Conservation (phyloP, 2,113 vertebrate genomes). For the Pomatostomus ruficeps region DNA sequence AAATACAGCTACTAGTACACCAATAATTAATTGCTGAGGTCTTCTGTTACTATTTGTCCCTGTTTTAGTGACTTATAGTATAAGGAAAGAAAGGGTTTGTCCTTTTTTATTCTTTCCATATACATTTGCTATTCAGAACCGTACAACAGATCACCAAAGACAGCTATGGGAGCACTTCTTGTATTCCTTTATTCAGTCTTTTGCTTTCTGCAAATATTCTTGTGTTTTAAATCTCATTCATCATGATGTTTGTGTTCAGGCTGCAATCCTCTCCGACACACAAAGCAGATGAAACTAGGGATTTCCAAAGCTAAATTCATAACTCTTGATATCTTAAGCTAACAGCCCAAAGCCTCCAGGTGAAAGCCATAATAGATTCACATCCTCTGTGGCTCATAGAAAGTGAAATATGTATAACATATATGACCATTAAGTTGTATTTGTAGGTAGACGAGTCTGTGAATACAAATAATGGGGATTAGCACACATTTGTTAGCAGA, state of each 20-base stretch:
- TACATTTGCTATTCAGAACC: background rate
- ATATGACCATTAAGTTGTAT: background rate
- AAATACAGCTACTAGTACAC: background rate
- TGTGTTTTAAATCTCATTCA: slow-evolving; percentile 10
- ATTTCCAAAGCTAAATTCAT: slow-evolving; percentile 16
- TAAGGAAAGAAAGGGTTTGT: background rate
- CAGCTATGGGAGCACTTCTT: background rate
- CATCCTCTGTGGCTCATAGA: background rate
- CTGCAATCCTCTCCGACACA: background rate
- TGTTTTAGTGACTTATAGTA: background rate
- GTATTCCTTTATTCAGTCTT: background rate
- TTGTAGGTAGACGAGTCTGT: background rate
- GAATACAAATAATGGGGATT: background rate
- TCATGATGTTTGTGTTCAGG: background rate
- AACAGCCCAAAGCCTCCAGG: background rate
- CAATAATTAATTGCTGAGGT: background rate
- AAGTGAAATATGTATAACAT: background rate
- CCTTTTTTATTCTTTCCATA: background rate
- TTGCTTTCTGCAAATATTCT: slow-evolving; percentile 21
- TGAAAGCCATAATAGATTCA: background rate
- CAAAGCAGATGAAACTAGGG: background rate
- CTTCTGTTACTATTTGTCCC: background rate
- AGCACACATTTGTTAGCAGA: background rate
- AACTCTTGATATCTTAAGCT: slow-evolving; percentile 1
- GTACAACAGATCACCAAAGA: background rate